A percentile compares a stretch with the other conserved stretches of the same genome.
phyloP scores from a whole-genome alignment of 2,888 invertebrate species.

The Macrophya alboannulata region DNA sequence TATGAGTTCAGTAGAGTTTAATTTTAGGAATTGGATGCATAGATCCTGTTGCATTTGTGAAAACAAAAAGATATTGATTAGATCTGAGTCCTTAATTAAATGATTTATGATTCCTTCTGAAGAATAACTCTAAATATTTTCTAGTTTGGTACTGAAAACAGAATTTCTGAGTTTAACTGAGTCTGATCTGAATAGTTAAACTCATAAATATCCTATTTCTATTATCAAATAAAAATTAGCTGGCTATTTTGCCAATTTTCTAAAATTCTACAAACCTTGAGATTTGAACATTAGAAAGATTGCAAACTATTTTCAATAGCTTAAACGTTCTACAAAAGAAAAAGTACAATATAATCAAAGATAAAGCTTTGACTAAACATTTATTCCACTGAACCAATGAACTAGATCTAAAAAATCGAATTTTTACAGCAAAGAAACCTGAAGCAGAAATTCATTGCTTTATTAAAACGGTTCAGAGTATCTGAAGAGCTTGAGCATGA shows the following conservation, averaged over 20 bases:
- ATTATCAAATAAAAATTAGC: too few species aligned
- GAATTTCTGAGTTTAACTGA: not conserved
- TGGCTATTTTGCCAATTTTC: not conserved
- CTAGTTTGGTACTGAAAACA: not conserved
- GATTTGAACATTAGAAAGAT: not conserved
- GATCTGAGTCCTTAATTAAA: not conserved
- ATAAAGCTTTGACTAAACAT: not conserved
- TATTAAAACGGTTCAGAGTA: conserved; percentile 95
- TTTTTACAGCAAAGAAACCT: conserved; percentile 93
- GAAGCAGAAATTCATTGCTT: conserved; percentile 97
- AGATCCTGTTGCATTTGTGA: not conserved
- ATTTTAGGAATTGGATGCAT: not conserved
- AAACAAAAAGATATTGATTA: not conserved
- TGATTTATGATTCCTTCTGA: not conserved
- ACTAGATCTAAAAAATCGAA: not conserved
- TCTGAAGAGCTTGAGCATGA: conserved; percentile 92
- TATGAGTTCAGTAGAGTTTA: not conserved
- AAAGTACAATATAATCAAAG: not conserved
- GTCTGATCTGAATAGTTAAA: too few species aligned
- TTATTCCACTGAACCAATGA: not conserved
- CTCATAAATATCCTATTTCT: too few species aligned
- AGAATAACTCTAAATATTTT: too few species aligned
- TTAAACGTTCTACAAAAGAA: not conserved
- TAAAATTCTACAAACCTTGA: not conserved
- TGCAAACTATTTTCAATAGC: not conserved